Conservation (phyloP, 2,797 vertebrate genomes). For the Hypotaenidia okinawae region DNA sequence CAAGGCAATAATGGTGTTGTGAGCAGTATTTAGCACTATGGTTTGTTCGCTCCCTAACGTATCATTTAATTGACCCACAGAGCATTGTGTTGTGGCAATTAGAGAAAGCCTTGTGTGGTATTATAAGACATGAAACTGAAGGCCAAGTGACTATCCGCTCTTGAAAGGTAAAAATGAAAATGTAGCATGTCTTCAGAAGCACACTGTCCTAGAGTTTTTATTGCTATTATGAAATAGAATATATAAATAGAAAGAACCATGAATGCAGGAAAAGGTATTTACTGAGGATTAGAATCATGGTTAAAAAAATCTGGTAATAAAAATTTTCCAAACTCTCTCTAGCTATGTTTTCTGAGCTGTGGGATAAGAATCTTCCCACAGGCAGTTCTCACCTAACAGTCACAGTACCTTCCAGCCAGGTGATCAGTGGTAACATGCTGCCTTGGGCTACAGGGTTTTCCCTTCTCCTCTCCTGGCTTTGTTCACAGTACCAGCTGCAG, state of each 20-base stretch:
- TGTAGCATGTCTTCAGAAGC: not conserved
- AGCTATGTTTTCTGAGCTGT: not conserved
- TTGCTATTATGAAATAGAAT: not conserved
- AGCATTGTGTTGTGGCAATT: not conserved
- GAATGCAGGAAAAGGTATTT: not conserved
- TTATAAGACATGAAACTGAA: not conserved
- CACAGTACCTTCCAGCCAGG: not conserved
- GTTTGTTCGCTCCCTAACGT: not conserved
- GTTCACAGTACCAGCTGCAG: not conserved
- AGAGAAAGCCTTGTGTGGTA: not conserved
- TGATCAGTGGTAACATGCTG: not conserved
- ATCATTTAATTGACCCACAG: not conserved
- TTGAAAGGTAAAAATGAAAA: not conserved
- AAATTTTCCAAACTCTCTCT: not conserved
- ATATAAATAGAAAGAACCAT: not conserved
- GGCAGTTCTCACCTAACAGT: not conserved
- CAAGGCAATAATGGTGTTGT: not conserved
- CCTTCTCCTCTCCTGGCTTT: not conserved
- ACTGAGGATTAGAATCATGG: not conserved
- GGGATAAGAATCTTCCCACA: not conserved
- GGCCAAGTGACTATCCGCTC: not conserved
- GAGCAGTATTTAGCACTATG: not conserved
- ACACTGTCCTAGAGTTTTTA: not conserved
- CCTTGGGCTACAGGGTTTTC: not conserved
- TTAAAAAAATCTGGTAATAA: not conserved